Base-by-base conservation (phyloP, 2,113 vertebrate species). In the Pelmatolapia mariae region DNA sequence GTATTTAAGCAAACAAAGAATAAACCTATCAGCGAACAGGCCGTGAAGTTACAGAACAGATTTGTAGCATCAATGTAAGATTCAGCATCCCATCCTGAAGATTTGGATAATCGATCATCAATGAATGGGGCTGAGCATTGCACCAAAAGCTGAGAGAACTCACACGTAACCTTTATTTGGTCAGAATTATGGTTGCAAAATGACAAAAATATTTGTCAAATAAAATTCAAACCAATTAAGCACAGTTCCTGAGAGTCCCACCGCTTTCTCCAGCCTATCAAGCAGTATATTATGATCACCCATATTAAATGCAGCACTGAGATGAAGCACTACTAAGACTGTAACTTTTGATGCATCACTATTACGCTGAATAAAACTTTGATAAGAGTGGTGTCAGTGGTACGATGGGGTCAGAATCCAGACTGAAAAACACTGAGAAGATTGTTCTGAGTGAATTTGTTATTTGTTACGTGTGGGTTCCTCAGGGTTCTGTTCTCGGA, bases 181-280 rank as follows among this genome's bases (percentile, higher is more conserved):
- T 33, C 57, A 0, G 0, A 61, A 61, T 0, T 59, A 31, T 59
- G 57, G 0, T 18, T 18, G 0, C 2, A 61, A 2, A 61, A 61
- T 0, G 15, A 61, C 3, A 2, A 6, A 59, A 3, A 18, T 31
- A 31, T 3, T 61, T 61, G 15, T 61, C 57, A 61, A 61, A 0
- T 2, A 18, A 31, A 61, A 61, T 18, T 61, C 57, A 61, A 31
- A 61, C 15, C 57, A 31, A 31, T 1, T 61, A 61, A 61, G 15
- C 8, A 3, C 50, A 52, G 8, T n/a, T 52, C 50, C 56, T 59
- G 57, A 31, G 57, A 59, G 57, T 59, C 57, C 26, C 57, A 31
- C 0, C 0, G 2, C 1, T 61, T 61, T 4, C 26, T 61, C 1
- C 54, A 26, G 54, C 54, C 54, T 57, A 57, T 57, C 24, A 26